A percentile compares a stretch with the other conserved stretches of the same genome.
Evolutionary conservation across 2,797 vertebrate species (phyloP).

Genomic region (Sebastes kiyomatsui): DNA sequence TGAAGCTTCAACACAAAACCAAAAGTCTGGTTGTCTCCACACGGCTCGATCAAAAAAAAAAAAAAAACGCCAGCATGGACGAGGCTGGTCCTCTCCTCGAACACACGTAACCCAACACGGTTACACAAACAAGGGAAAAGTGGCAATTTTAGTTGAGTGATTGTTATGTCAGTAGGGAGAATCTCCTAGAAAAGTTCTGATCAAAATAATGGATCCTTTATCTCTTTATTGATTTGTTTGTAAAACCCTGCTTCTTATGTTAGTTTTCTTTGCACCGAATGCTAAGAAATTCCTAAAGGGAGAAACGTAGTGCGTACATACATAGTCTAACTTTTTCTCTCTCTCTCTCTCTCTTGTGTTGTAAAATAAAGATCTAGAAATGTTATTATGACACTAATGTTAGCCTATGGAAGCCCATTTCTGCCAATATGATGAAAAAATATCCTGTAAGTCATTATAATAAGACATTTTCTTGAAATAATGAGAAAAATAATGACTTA

Average conservation of each 20-base stretch:
- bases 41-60: constrained; percentile 4
- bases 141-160: constrained; percentile 73
- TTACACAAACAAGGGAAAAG: constrained; percentile 76
- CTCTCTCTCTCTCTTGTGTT: constrained; percentile 24
- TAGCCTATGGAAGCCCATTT: neutral
- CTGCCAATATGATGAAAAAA: neutral
- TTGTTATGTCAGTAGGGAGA: constrained; percentile 47
- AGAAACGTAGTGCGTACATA: constrained; percentile 23
- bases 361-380: constrained; percentile 46
- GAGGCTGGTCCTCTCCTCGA: constrained; percentile 70
- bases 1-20: constrained; percentile 21
- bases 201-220: constrained; percentile 29
- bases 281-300: constrained; percentile 35
- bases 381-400: constrained; percentile 43
- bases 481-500: neutral
- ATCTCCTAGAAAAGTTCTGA: constrained; percentile 30
- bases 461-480: neutral
- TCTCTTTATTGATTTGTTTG: neutral
- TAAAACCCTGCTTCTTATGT: constrained; percentile 4
- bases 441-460: neutral
- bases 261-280: constrained; percentile 52
- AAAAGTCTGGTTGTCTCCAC: constrained; percentile 38
- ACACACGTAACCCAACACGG: constrained; percentile 25
- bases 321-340: constrained; percentile 23
- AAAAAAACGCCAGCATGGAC: constrained; percentile 16